Evolutionary conservation across 1,140 invertebrate species (phyloP), one percentile per base, ranked within the genome.

Genomic region (Lamellibrachia luymesi): DNA sequence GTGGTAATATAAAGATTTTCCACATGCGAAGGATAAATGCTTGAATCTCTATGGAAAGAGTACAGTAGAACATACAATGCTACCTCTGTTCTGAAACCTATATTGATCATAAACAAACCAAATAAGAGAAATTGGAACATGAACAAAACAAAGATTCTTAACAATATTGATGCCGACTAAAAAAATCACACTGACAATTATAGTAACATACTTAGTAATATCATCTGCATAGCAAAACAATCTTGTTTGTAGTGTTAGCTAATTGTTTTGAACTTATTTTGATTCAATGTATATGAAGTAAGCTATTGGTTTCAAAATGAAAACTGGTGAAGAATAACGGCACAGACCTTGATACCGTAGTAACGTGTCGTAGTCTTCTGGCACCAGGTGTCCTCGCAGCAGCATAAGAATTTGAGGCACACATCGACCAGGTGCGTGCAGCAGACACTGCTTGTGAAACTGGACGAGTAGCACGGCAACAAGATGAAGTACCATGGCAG

Each of bases 381-480:
- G 6, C 92, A 56, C 51, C 90, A 91, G 50, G 51, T 92, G 50
- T 8, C 27, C 27, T 52, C 52, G 49, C 27, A 99, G 97, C 95
- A 97, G 98, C 2, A 96, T 94, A 49, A 99, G 96, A 94, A 99
- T 97, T 49, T 97, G 97, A 0, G 98, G 97, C 4, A 99, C 98
- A 96, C 98, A 98, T 96, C 98, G 97, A 0, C 98, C 98, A 50
- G 98, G 99, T 17, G 98, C 98, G 95, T 99, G 98, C 25, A 99
- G 94, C 96, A 98, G 98, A 94, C 92, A 92, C 95, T 98, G 97
- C 22, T 98, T 98, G 0, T 97, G 96, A 13, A 97, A 97, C 49
- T 98, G 98, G 95, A 99, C 99, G 49, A 99, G 97, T 51, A 99
- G 97, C 90, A 98, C 97, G 7, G 97, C 97, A 1, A 97, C 97